Evolutionary conservation across 2,113 vertebrate genomes (phyloP), one percentile per base, ranked within the genome.

Genomic region (Microcebus lehilahytsara): DNA sequence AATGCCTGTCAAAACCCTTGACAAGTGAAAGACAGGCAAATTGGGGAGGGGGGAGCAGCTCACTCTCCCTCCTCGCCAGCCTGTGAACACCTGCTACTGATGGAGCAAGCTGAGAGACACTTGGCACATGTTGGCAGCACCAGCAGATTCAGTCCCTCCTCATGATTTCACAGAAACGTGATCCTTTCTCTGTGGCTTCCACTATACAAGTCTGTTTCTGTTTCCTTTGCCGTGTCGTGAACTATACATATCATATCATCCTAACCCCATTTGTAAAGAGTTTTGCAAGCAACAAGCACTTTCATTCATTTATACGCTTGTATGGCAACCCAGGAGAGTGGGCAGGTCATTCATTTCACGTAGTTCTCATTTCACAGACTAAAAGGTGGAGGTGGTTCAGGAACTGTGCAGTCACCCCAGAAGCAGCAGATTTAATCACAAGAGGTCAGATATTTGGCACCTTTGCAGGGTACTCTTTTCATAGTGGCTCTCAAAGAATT

Each of bases 1-100:
- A 97, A 96, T 74, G 53, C 93, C n/a, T 95, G 85, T 97, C 60
- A 97, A 97, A 98, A 81, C 60, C 62, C 51, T 94, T 62, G 71
- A 92, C 95, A 98, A 97, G 60, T 89, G 72, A 97, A 93, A 89
- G 92, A 93, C 74, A 84, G 60, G 22, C 89, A 79, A 96, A 90
- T 72, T 93, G 46, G 46, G 46, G 46, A 9, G 46, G 88, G 67
- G 58, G 67, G 25, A 37, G 60, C 30, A n/a, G n/a, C 84, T 22
- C 23, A 58, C 0, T 85, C 80, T 94, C 89, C 27, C 75, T 32
- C 40, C 94, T 64, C 34, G 51, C 58, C 42, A 97, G 19, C 10
- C 17, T 58, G 90, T 83, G 32, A 94, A 74, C 95, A 96, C 96
- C 89, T 97, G 58, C 96, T 97, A 96, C 74, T 23, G 92, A 77